Conservation (phyloP, 2,888 invertebrate species). For the Aspidapion aeneum region DNA sequence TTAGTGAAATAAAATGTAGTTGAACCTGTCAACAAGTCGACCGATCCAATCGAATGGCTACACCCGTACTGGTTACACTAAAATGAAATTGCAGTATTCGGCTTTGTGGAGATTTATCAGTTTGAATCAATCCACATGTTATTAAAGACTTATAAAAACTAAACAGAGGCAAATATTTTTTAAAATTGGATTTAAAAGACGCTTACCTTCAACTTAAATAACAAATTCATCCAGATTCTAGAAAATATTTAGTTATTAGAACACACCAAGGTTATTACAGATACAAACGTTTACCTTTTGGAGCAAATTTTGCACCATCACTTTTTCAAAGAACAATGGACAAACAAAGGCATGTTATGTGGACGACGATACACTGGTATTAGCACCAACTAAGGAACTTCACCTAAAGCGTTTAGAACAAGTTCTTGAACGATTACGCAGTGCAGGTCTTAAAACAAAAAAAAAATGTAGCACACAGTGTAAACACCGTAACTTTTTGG, state of each 20-base stretch:
- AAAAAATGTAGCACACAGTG: constrained; percentile 19
- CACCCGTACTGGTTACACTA: constrained; percentile 25
- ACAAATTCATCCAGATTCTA: constrained; percentile 10
- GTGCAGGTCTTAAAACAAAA: background rate
- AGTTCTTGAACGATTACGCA: background rate
- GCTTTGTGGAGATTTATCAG: constrained; percentile 27
- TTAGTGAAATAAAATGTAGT: constrained; percentile 24
- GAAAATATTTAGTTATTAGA: constrained; percentile 9
- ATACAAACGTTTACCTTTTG: constrained; percentile 22
- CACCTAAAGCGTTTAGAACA: background rate
- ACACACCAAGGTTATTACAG: constrained; percentile 15
- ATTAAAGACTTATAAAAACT: constrained; percentile 1
- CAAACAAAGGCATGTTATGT: constrained; percentile 8
- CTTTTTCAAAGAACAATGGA: constrained; percentile 22
- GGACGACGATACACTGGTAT: background rate
- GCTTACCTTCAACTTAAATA: constrained; percentile 8
- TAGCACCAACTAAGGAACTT: background rate
- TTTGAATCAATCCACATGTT: constrained; percentile 22
- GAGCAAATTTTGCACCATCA: constrained; percentile 20
- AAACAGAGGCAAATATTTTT: constrained; percentile 1
- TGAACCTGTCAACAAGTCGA: constrained; percentile 25
- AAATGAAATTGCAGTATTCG: constrained; percentile 27
- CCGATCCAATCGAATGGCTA: constrained; percentile 28
- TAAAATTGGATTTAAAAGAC: constrained; percentile 7
- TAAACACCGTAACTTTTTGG: constrained; percentile 9